Base-by-base conservation (phyloP, 1,140 invertebrate genomes). In the Aphaenogaster rudis region DNA sequence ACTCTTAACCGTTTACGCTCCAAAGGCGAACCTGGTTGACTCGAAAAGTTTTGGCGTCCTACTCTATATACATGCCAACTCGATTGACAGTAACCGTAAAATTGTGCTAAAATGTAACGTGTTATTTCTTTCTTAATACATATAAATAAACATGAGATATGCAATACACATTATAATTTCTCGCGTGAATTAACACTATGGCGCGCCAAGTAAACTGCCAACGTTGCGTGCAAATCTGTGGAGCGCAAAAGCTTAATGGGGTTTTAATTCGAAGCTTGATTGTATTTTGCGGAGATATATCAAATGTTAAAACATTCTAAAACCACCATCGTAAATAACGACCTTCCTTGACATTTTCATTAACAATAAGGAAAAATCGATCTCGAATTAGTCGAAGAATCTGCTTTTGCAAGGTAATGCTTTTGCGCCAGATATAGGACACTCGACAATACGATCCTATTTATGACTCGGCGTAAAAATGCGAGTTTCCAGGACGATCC, bases 381-480 rank as follows among this genome's bases (percentile, higher is more conserved):
- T 11, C 13, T n/a, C 36, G 15, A 81, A 69, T 45, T 67, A 39
- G 2, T 45, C 36, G 11, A 36, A 21, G 48, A 81, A 79, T 9
- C 33, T 4, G 7, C 61, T 5, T 50, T 66, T 54, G 28, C 36
- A 33, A 36, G 13, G 13, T 79, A 80, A 74, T 13, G n/a, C 13
- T 8, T 45, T 45, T 45, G 21, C 13, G 48, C 2, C 13, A 36
- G 17, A 67, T 42, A 39, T 52, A 39, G 36, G 50, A 42, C 13
- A 54, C 1, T 5, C 7, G 7, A 45, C 21, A 71, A 42, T 21
- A 21, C 0, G 52, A 13, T 48, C 11, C 15, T 36, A 39, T 80
- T 71, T 71, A 59, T 59, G 21, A n/a, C 33, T 50, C 2, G 48
- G 5, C 6, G 5, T 67, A 69, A 67, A 66, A 80, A 52, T 69